A percentile compares a stretch with the other conserved stretches of the same genome.
These are phyloP conservation scores for Rhincodon typus DNA, from an alignment of 2,797 vertebrate species.

Conservation along the genomic window DNA sequence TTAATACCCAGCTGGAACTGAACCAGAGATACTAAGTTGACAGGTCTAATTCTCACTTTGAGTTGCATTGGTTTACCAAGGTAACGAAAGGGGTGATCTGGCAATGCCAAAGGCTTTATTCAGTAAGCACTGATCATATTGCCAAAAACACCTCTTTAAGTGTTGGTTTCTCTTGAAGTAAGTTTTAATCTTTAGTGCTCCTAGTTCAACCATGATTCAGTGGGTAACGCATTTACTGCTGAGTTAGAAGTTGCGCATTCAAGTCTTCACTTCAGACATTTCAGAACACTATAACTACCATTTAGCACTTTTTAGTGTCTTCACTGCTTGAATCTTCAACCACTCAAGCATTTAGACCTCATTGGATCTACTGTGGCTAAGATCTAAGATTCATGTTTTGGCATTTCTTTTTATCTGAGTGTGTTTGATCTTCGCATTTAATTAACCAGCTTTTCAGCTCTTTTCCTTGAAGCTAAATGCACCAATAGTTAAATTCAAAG, in stretches of 20 bases:
- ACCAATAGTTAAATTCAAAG: not conserved
- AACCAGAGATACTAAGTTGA: too few species aligned
- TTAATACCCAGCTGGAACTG: too few species aligned
- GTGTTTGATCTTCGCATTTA: not conserved
- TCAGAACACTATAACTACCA: not conserved
- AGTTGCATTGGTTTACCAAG: not conserved
- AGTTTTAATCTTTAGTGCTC: not conserved
- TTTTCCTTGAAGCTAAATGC: not conserved
- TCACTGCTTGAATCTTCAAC: not conserved
- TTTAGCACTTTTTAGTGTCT: not conserved
- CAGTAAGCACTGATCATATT: not conserved
- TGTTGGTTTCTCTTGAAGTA: not conserved
- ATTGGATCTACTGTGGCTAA: not conserved
- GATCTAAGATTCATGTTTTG: not conserved
- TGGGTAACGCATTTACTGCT: not conserved
- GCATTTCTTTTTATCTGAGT: conserved; percentile 1
- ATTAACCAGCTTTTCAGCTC: not conserved
- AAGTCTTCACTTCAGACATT: not conserved
- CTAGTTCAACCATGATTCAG: not conserved
- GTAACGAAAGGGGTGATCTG: not conserved
- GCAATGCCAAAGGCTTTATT: not conserved
- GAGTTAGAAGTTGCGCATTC: not conserved
- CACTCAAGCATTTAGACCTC: not conserved
- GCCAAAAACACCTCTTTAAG: not conserved
- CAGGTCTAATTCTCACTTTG: not conserved